Evolutionary conservation across 2,797 vertebrate genomes (phyloP).

Genomic region (Melanotaenia parkinsoni): DNA sequence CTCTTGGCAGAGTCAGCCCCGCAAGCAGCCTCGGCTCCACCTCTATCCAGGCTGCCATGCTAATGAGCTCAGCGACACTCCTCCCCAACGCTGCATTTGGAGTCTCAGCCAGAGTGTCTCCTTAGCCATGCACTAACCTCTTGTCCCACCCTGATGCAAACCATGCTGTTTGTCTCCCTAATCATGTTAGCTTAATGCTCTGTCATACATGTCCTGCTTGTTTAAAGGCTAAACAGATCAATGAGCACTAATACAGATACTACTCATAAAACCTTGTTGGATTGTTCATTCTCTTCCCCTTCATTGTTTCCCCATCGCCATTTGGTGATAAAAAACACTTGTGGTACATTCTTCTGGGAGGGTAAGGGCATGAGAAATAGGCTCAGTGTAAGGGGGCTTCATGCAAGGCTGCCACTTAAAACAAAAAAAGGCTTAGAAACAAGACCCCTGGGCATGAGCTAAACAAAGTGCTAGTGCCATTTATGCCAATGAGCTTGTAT

Average conservation of each 20-base stretch:
- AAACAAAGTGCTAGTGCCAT: slow-evolving; percentile 72
- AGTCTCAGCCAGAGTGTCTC: slow-evolving; percentile 52
- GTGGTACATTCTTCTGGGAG: slow-evolving; percentile 58
- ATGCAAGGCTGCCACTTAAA: slow-evolving; percentile 74
- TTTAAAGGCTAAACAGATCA: slow-evolving; percentile 31
- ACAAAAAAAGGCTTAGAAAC: slow-evolving; percentile 62
- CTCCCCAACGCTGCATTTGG: slow-evolving; percentile 49
- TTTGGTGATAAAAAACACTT: slow-evolving; percentile 54
- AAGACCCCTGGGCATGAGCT: slow-evolving; percentile 44
- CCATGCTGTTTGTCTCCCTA: slow-evolving; percentile 50
- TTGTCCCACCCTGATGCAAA: slow-evolving; percentile 32
- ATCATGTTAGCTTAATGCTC: slow-evolving; percentile 42
- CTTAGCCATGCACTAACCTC: slow-evolving; percentile 44
- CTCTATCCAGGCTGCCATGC: slow-evolving; percentile 47
- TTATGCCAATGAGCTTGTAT: slow-evolving; percentile 73
- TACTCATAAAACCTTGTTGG: slow-evolving; percentile 41
- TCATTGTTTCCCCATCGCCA: slow-evolving; percentile 16
- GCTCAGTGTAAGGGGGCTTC: slow-evolving; percentile 60
- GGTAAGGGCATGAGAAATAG: slow-evolving; percentile 64
- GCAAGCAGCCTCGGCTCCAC: slow-evolving; percentile 37
- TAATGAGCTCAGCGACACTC: slow-evolving; percentile 63
- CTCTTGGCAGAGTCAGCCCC: slow-evolving; percentile 40
- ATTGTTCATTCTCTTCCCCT: slow-evolving; percentile 10
- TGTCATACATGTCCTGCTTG: slow-evolving; percentile 10
- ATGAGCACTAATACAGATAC: slow-evolving; percentile 35